Conservation (phyloP, 2,888 invertebrate genomes). For the Brachylomia viminalis region DNA sequence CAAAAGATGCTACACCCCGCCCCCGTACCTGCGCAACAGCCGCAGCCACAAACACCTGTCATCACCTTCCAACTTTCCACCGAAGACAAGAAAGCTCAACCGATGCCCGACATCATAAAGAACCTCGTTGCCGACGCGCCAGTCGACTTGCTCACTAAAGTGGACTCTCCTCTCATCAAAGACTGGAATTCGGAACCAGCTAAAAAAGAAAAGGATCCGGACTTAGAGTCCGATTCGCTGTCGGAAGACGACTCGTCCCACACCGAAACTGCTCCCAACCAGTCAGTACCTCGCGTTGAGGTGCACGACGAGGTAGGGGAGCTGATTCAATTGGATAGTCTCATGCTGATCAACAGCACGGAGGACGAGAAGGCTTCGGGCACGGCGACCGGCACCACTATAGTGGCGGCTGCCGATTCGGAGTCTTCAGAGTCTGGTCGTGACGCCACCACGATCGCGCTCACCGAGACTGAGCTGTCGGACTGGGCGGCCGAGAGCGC, state of each 20-base stretch:
- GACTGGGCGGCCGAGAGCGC: slow-evolving; percentile 96
- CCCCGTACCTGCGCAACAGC: slow-evolving; percentile 73
- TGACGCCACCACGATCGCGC: slow-evolving; percentile 93
- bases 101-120: slow-evolving; percentile 92
- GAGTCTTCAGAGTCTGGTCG: slow-evolving; percentile 92
- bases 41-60: slow-evolving; percentile 71
- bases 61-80: slow-evolving; percentile 78
- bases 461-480: slow-evolving; percentile 96
- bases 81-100: slow-evolving; percentile 85
- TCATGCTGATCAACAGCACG: slow-evolving; percentile 86
- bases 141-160: slow-evolving; percentile 83
- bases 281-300: slow-evolving; percentile 92
- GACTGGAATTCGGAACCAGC: slow-evolving; percentile 89
- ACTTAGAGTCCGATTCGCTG: slow-evolving; percentile 91
- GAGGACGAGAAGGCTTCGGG: slow-evolving; percentile 80
- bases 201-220: slow-evolving; percentile 82
- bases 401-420: slow-evolving; percentile 83
- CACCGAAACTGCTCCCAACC: slow-evolving; percentile 82
- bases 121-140: slow-evolving; percentile 82
- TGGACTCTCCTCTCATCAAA: slow-evolving; percentile 77
- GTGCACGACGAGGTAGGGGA: slow-evolving; percentile 93
- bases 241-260: slow-evolving; percentile 84
- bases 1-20: slow-evolving; percentile 96
- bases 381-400: slow-evolving; percentile 82
- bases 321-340: slow-evolving; percentile 91